These are phyloP conservation scores for Chromis chromis DNA, from an alignment of 2,797 vertebrate species.

Conservation along the genomic window DNA sequence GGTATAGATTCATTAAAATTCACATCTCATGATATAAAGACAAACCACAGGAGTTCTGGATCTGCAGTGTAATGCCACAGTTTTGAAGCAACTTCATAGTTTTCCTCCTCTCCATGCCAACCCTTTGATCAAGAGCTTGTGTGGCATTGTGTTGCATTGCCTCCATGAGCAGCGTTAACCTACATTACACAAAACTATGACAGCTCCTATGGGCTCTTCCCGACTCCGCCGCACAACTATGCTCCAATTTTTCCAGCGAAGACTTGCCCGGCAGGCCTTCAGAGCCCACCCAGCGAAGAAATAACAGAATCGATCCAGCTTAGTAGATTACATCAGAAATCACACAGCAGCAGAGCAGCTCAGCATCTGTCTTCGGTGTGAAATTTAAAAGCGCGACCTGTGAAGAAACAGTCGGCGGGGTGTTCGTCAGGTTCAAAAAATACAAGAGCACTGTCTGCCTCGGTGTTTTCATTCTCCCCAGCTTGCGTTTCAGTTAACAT, in stretches of 20 bases:
- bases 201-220: conserved; percentile 65
- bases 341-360: conserved; percentile 18
- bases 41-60: not conserved
- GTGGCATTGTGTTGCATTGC: not conserved
- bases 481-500: not conserved
- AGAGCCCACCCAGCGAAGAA: conserved; percentile 37
- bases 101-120: conserved; percentile 3
- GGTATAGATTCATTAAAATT: conserved; percentile 1
- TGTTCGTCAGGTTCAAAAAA: not conserved
- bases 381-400: conserved; percentile 3
- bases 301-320: conserved; percentile 41
- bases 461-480: not conserved
- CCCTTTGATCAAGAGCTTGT: not conserved
- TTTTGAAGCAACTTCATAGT: not conserved
- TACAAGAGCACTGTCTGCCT: conserved; percentile 5
- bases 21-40: not conserved
- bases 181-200: conserved; percentile 68
- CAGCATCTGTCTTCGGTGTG: conserved; percentile 26
- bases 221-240: conserved; percentile 23
- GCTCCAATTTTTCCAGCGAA: conserved; percentile 53
- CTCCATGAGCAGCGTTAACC: conserved; percentile 60
- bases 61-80: not conserved
- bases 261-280: conserved; percentile 20
- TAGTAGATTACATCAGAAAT: conserved; percentile 50
- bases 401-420: not conserved